These are phyloP conservation scores for Cercopithecus hamlyni DNA, from an alignment of 2,797 vertebrate species.

Conservation along the genomic window DNA sequence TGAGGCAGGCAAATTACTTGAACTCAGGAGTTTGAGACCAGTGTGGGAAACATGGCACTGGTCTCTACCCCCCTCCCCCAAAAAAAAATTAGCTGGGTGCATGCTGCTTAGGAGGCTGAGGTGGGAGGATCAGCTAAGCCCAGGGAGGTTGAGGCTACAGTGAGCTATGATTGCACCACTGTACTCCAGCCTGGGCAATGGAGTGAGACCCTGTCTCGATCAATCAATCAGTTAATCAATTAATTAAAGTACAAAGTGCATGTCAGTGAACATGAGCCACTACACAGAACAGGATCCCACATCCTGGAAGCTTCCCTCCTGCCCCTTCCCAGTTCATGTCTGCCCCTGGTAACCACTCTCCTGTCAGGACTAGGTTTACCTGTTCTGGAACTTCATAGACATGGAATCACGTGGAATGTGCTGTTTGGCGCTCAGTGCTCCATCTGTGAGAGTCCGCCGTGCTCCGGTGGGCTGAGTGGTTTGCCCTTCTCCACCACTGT, in stretches of 20 bases:
- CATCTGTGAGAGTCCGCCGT: neutral
- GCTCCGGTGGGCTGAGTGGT: too few relatives aligned
- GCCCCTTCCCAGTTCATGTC: neutral
- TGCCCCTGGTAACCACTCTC: neutral
- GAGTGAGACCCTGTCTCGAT: too few relatives aligned
- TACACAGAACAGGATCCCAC: neutral
- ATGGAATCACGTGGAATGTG: neutral
- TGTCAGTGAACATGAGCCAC: neutral
- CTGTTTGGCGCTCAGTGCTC: neutral
- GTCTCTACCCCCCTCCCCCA: rapidly evolving
- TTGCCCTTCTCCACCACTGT: neutral
- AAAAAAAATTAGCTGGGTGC: too few relatives aligned
- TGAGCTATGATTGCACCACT: too few relatives aligned
- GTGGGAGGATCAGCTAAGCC: too few relatives aligned
- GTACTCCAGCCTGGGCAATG: too few relatives aligned
- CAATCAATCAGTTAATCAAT: too few relatives aligned
- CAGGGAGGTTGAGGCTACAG: too few relatives aligned
- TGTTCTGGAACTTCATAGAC: neutral
- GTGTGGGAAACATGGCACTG: too few relatives aligned
- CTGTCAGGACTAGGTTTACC: neutral
- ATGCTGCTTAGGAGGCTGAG: too few relatives aligned
- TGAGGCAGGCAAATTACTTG: too few relatives aligned
- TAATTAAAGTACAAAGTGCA: neutral
- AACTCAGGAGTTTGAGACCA: too few relatives aligned
- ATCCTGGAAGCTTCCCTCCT: neutral